phyloP scores from a whole-genome alignment of 1,140 invertebrate species.

The Linepithema humile region DNA sequence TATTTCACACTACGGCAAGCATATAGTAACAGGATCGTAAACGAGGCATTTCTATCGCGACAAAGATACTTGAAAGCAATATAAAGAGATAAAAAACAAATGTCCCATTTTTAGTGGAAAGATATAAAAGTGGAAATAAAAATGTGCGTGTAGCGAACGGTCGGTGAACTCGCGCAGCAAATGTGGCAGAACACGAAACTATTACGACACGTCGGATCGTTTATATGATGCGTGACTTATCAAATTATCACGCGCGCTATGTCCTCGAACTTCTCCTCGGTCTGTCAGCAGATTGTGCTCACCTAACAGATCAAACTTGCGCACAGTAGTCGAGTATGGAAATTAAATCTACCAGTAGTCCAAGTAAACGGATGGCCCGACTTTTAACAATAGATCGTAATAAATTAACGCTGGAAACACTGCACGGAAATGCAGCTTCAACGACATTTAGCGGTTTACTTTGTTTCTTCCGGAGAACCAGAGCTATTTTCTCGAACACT shows the following conservation, averaged over 20 bases:
- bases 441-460: background rate
- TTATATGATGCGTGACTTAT: constrained; percentile 23
- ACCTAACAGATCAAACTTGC: background rate
- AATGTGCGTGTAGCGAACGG: background rate
- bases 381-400: background rate
- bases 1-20: background rate
- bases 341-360: constrained; percentile 7
- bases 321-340: background rate
- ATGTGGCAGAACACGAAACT: constrained; percentile 6
- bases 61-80: background rate
- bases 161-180: background rate
- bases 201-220: constrained; percentile 23
- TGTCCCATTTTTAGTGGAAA: background rate
- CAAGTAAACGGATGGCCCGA: constrained; percentile 28
- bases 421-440: background rate
- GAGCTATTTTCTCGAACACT: background rate
- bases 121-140: background rate
- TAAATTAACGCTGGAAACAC: background rate
- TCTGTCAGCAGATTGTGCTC: background rate
- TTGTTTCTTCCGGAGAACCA: no score
- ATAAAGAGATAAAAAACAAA: background rate
- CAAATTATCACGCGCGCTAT: background rate
- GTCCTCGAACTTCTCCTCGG: background rate
- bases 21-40: background rate
- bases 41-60: background rate